Percentiles rank a stretch among this genome's conserved stretches.
Evolutionary conservation across 2,888 invertebrate genomes (phyloP).

Genomic region (Aleiodes alternator): DNA sequence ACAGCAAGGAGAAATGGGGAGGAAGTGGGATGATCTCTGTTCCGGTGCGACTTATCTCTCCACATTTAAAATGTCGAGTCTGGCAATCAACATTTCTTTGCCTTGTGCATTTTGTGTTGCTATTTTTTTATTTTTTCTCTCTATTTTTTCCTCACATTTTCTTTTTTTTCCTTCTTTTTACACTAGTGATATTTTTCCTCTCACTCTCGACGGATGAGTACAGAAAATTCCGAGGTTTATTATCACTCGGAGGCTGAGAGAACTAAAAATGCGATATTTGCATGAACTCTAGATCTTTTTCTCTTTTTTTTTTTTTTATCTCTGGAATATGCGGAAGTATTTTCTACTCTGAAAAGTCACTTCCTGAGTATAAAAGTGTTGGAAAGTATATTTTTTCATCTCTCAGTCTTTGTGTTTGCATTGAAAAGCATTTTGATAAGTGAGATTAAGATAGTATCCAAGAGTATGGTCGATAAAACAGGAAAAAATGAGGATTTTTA

Average conservation of each 20-base stretch:
- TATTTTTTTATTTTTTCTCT: slow-evolving; percentile 33
- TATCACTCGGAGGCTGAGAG: slow-evolving; percentile 27
- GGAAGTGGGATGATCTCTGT: slow-evolving; percentile 49
- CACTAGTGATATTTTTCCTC: neutral
- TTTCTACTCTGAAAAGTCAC: slow-evolving; percentile 8
- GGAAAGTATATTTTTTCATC: too few relatives aligned
- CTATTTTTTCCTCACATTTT: neutral
- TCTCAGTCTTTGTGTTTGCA: neutral
- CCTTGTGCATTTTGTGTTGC: neutral
- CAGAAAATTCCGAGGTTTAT: slow-evolving; percentile 39
- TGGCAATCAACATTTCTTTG: slow-evolving; percentile 41
- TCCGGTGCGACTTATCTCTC: slow-evolving; percentile 49
- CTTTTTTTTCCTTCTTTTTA: slow-evolving; percentile 24
- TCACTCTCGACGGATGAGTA: slow-evolving; percentile 15
- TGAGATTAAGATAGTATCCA: neutral
- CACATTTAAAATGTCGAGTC: slow-evolving; percentile 49
- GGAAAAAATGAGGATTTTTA: too few relatives aligned
- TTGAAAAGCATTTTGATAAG: neutral
- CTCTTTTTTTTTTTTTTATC: neutral
- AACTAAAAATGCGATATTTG: slow-evolving; percentile 20
- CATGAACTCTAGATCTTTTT: slow-evolving; percentile 11
- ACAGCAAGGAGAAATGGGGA: slow-evolving; percentile 38
- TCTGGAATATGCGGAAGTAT: neutral
- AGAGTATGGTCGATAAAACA: too few relatives aligned
- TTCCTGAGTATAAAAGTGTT: neutral